These are phyloP conservation scores for Cacoxenus indagator DNA, from an alignment of 2,888 invertebrate species.

Conservation along the genomic window DNA sequence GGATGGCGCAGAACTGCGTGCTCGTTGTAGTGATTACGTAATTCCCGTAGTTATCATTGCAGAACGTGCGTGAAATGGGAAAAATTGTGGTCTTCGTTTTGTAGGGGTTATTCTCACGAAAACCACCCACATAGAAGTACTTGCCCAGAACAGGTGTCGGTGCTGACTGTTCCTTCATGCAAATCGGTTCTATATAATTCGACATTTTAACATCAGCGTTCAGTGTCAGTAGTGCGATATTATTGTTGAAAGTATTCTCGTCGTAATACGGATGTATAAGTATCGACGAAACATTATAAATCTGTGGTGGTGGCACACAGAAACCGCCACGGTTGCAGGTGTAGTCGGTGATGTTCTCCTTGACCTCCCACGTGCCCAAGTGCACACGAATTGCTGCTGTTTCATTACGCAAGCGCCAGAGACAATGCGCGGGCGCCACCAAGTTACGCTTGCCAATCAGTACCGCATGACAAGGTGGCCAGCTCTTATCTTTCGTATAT, in stretches of 20 bases:
- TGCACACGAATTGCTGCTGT: neutral
- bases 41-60: neutral
- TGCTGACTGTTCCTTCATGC: neutral
- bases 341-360: neutral
- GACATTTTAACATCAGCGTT: neutral
- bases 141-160: neutral
- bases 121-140: conserved; percentile 8
- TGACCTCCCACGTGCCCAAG: neutral
- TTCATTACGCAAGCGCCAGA: neutral
- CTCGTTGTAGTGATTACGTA: neutral
- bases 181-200: neutral
- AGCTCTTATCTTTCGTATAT: neutral
- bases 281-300: neutral
- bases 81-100: neutral
- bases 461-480: conserved; percentile 12
- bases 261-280: neutral
- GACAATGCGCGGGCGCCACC: conserved; percentile 29
- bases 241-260: neutral
- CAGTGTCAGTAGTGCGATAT: neutral
- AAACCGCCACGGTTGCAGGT: neutral
- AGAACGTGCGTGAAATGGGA: neutral
- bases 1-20: neutral
- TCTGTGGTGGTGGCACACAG: neutral
- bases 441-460: conserved; percentile 24
- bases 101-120: neutral